Evolutionary conservation across 2,113 vertebrate genomes (phyloP).

Genomic region (Ovis aries): DNA sequence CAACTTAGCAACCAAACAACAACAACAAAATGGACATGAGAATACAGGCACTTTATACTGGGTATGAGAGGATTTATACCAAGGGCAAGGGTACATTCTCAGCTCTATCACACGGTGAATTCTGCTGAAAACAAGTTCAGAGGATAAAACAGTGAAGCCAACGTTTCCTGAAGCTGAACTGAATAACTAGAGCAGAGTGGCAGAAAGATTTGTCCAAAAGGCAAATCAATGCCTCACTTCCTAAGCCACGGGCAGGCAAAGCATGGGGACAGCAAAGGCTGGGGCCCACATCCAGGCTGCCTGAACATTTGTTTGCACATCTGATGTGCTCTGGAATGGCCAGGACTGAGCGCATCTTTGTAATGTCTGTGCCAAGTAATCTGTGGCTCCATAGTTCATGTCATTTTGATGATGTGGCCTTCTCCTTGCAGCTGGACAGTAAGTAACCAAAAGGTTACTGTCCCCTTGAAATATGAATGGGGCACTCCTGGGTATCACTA

Average conservation of each 20-base stretch:
- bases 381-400: not conserved
- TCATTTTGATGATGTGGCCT: not conserved
- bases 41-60: not conserved
- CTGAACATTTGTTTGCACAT: conserved; percentile 23
- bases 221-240: not conserved
- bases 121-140: not conserved
- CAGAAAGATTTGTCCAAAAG: not conserved
- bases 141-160: not conserved
- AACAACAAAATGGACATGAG: not conserved
- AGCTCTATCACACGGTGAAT: fast-evolving
- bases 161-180: not conserved
- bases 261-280: not conserved
- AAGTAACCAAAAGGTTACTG: not conserved
- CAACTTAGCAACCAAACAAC: not conserved
- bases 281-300: not conserved
- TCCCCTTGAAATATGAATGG: not conserved
- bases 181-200: not conserved
- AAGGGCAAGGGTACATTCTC: not conserved
- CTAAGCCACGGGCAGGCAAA: not conserved
- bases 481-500: not conserved
- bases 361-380: not conserved
- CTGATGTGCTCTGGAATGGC: not conserved
- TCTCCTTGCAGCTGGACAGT: not conserved
- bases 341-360: not conserved
- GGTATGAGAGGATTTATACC: not conserved